Base-by-base conservation (phyloP, 2,888 invertebrate genomes). In the Dicyrtoma fusca region DNA sequence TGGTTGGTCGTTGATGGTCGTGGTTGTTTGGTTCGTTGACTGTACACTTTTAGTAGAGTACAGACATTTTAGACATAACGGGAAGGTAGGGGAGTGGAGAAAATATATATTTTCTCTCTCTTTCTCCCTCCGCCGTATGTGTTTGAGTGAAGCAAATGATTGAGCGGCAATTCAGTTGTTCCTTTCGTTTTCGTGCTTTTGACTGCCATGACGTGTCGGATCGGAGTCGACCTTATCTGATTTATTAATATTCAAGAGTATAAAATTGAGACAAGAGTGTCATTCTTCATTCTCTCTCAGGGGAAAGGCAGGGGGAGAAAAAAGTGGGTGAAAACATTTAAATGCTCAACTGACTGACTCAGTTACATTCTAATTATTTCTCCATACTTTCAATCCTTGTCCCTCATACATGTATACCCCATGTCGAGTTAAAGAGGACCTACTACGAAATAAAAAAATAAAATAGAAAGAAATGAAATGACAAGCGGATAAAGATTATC, bases 191-290 rank as follows among this genome's bases (percentile, higher is more conserved):
- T n/a, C 44, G 61, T 61, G 61, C 44, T 61, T 21, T 61, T 62
- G 53, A 62, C 62, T 72, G 66, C 66, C 72, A 62, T 72, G 72
- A 72, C 68, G 62, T 68, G 65, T 72, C 72, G 72, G 72, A 68
- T 72, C 72, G 72, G 72, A 68, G 68, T 63, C 49, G 72, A 66
- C 66, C 71, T 66, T 66, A 72, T 72, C 72, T 72, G 72, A 72
- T 66, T 68, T 68, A 72, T 72, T 72, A 72, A 65, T 72, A 66
- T 72, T 72, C 66, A 72, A 72, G 62, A 72, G 63, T 63, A 72
- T 66, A 65, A 72, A 72, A 72, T 62, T 68, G 68, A 72, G 72
- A 72, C 72, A 68, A 72, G 65, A 68, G 68, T 65, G 72, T 72
- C 69, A 72, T 72, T 72, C 72, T 72, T 72, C 72, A 72, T 68